These are phyloP conservation scores for Crocuta crocuta DNA, from an alignment of 2,113 vertebrate species.

Conservation along the genomic window DNA sequence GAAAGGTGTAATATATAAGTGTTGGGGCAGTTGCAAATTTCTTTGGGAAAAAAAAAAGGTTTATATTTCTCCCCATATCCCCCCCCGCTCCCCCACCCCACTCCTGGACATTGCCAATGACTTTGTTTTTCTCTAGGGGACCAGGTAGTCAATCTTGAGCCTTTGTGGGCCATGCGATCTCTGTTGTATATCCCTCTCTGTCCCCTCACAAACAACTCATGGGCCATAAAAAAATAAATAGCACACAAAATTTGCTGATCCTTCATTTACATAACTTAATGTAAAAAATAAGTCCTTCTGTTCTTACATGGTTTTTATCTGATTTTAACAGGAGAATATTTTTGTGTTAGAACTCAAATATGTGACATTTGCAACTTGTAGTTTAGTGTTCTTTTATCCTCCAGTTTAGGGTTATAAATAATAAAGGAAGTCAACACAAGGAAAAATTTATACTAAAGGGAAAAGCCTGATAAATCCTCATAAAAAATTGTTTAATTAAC, in stretches of 20 bases:
- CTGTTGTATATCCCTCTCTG: not conserved
- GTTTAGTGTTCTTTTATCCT: not conserved
- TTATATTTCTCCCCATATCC: not conserved
- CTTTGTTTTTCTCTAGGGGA: not conserved
- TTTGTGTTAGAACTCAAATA: not conserved
- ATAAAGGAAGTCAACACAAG: not conserved
- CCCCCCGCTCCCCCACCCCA: not conserved
- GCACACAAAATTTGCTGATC: not conserved
- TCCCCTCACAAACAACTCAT: not conserved
- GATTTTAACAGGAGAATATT: conserved; percentile 24
- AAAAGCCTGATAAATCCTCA: not conserved
- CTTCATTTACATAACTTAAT: not conserved
- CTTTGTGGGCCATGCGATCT: not conserved
- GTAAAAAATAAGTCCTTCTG: not conserved
- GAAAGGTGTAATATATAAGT: not conserved
- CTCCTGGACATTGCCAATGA: not conserved
- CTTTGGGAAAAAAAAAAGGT: not conserved
- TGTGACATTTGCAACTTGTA: not conserved
- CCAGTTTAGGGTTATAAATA: not conserved
- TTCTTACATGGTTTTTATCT: not conserved
- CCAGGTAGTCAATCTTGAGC: not conserved
- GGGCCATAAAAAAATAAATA: not conserved
- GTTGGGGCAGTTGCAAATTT: not conserved
- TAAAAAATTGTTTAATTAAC: not conserved
- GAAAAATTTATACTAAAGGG: not conserved